Conservation (phyloP, 1,140 invertebrate species). For the Neelides sp. region DNA sequence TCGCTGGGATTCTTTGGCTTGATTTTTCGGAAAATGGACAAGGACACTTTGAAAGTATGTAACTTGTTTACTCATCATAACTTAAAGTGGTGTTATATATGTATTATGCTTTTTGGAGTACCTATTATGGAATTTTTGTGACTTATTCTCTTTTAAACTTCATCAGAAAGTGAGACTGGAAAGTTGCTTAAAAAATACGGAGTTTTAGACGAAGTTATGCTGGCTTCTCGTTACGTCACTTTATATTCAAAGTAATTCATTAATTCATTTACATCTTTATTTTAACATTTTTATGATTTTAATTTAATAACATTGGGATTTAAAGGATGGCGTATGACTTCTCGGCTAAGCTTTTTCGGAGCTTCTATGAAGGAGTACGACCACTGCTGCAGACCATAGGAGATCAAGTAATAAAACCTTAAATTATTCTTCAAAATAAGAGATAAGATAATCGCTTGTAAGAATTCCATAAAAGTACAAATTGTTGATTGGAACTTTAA, state of each 20-base stretch:
- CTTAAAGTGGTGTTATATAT: background rate
- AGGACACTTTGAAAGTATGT: slow-evolving; percentile 28
- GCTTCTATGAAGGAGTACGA: slow-evolving; percentile 26
- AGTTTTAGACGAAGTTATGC: slow-evolving; percentile 20
- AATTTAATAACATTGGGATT: background rate
- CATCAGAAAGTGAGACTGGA: slow-evolving; percentile 26
- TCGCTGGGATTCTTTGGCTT: slow-evolving; percentile 23
- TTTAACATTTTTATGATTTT: background rate
- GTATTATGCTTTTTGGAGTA: background rate
- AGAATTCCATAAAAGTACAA: background rate
- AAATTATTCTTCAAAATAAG: background rate
- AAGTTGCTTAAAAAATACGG: slow-evolving; percentile 26
- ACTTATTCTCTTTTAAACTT: background rate
- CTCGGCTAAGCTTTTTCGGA: slow-evolving; percentile 21
- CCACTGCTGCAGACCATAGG: slow-evolving; percentile 30
- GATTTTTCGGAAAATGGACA: slow-evolving; percentile 29
- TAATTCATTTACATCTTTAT: background rate
- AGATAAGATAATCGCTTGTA: background rate
- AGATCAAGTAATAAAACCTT: slow-evolving; percentile 15
- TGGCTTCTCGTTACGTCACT: background rate
- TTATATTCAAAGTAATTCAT: slow-evolving; percentile 1
- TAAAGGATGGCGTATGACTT: slow-evolving; percentile 12
- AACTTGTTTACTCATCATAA: background rate
- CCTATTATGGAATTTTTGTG: too few species aligned
- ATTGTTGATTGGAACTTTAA: background rate